These are phyloP conservation scores for Camelus bactrianus DNA, from an alignment of 2,113 vertebrate genomes.

Conservation along the genomic window DNA sequence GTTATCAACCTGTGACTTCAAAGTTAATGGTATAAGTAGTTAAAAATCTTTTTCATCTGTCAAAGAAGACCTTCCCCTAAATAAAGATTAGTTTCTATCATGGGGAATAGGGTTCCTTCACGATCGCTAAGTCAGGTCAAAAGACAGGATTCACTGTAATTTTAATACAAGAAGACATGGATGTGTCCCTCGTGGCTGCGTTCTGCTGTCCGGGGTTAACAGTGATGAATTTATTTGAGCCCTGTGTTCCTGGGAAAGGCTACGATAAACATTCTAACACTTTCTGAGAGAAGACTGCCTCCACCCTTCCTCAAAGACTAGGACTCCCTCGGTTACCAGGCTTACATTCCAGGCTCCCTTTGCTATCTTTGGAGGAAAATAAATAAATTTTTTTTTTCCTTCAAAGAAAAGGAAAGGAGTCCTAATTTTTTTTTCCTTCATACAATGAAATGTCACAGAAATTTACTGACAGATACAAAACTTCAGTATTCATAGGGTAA, in stretches of 20 bases:
- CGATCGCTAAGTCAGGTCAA: neutral
- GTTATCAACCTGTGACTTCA: neutral
- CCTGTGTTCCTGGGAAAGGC: neutral
- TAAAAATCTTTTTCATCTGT: neutral
- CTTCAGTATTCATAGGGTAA: neutral
- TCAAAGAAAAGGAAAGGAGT: neutral
- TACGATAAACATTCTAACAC: neutral
- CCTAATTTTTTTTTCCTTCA: neutral
- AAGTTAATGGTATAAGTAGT: neutral
- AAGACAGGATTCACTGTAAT: neutral
- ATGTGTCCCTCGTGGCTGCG: neutral
- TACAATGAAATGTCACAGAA: neutral
- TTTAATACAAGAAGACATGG: neutral
- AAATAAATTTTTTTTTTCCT: neutral
- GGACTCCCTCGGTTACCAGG: neutral
- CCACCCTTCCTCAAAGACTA: neutral
- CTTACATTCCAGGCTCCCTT: neutral
- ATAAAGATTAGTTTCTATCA: neutral
- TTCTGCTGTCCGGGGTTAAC: neutral
- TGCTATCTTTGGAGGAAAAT: neutral
- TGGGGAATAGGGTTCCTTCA: neutral
- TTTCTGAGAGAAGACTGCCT: neutral
- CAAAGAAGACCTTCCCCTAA: neutral
- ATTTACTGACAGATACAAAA: neutral
- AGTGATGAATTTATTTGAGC: neutral